Conservation (phyloP, 2,888 invertebrate species). For the Pyralis farinalis region DNA sequence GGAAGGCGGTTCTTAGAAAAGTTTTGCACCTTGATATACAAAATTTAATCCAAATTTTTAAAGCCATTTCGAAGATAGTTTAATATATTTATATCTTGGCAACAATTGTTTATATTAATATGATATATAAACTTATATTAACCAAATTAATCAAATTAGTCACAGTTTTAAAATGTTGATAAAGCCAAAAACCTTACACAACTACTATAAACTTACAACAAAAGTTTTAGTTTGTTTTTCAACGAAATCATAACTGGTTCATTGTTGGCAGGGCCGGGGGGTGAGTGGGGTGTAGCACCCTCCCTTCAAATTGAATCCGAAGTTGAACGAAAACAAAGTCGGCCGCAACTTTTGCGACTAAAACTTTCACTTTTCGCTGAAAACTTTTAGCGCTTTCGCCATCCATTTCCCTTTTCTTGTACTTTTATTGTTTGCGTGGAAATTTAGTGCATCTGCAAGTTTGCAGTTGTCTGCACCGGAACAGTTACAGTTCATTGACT, state of each 20-base stretch:
- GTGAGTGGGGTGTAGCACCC: constrained; percentile 30
- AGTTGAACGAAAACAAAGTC: constrained; percentile 72
- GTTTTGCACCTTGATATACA: too few species aligned
- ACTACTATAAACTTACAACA: constrained; percentile 24
- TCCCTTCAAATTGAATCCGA: constrained; percentile 63
- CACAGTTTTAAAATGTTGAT: too few species aligned
- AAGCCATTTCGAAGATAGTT: too few species aligned
- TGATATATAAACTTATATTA: too few species aligned
- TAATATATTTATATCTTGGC: too few species aligned
- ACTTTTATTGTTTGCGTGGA: constrained; percentile 14
- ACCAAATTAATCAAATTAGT: too few species aligned
- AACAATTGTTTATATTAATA: too few species aligned
- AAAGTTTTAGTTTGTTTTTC: constrained; percentile 26
- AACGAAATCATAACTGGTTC: constrained; percentile 37
- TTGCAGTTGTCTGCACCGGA: not conserved
- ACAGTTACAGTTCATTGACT: not conserved
- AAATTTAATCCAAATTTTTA: too few species aligned
- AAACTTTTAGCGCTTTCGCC: constrained; percentile 70
- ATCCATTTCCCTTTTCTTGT: constrained; percentile 25
- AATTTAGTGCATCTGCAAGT: constrained; percentile 1
- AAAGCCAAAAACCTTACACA: constrained; percentile 31
- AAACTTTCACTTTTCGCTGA: constrained; percentile 63
- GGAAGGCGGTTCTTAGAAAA: too few species aligned
- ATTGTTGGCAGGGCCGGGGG: constrained; percentile 35
- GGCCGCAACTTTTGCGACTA: constrained; percentile 59